Base-by-base conservation (phyloP, 2,113 vertebrate genomes). In the Pycnonotus jocosus region DNA sequence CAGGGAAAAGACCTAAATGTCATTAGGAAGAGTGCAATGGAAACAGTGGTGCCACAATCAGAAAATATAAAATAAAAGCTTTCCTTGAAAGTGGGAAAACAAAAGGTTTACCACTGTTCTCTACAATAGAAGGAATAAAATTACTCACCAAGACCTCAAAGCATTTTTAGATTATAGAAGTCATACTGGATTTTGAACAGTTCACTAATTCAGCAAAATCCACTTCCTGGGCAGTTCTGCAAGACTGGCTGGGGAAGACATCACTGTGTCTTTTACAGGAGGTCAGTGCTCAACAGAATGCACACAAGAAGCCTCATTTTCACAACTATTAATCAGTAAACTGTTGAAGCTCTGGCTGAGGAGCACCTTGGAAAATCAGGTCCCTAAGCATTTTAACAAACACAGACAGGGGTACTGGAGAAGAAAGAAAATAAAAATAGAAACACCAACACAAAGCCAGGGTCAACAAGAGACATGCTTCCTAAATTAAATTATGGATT, bases 1-100 rank as follows among this genome's bases (percentile, higher is more conserved):
- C 79, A 83, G 86, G 62, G 76, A 85, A 91, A 91, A 79, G 47
- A 72, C 42, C n/a, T 64, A 82, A 95, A 87, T 77, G 91, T 90
- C 53, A 95, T 90, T 92, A 87, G 66, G 19, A 64, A 69, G 68
- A 77, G 35, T n/a, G 42, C 31, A 73, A 3, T 45, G 50, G 87
- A 73, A 95, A 80, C 81, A 61, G 30, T 72, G 64, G 48, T 86
- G 80, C 53, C 74, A 64, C 60, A 45, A 24, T 71, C 40, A 86
- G 24, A 33, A 78, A 30, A 42, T 21, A 56, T 10, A 60, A 87
- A 92, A 78, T 21, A 12, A 83, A 78, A 86, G 60, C 42, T 69
- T 92, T 82, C 45, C 50, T 69, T 79, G 37, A 25, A 79, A 77
- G 50, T 23, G 21, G 18, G 33, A 66, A 84, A 87, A 60, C 57